A percentile compares a stretch with the other conserved stretches of the same genome.
These are phyloP conservation scores for Trichonephila clavata DNA, from an alignment of 1,140 invertebrate species.

Conservation along the genomic window DNA sequence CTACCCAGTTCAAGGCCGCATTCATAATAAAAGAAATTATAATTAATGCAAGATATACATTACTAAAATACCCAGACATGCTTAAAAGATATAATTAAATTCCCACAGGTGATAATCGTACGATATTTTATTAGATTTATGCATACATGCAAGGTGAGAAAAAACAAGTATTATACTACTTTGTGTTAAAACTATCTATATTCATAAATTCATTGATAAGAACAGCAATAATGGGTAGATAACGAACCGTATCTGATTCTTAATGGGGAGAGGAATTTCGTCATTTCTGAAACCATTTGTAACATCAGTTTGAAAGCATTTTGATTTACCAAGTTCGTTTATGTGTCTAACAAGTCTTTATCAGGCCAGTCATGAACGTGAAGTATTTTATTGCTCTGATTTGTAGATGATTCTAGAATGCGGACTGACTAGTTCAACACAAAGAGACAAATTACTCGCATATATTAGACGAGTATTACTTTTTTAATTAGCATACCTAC, in stretches of 20 bases:
- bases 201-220: conserved; percentile 10
- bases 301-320: neutral
- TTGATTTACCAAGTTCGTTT: neutral
- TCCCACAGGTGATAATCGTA: neutral
- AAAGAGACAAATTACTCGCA: neutral
- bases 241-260: neutral
- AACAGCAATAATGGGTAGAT: neutral
- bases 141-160: neutral
- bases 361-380: neutral
- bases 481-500: too few species aligned
- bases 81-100: conserved; percentile 9
- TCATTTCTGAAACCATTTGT: neutral
- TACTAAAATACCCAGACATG: neutral
- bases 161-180: neutral
- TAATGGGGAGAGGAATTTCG: neutral
- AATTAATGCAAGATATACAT: neutral
- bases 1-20: neutral
- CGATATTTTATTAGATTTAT: neutral
- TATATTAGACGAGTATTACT: neutral
- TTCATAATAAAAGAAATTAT: neutral
- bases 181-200: neutral
- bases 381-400: neutral
- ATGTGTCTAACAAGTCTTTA: neutral
- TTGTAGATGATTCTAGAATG: neutral
- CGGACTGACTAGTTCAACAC: neutral